Evolutionary conservation across 2,113 vertebrate genomes (phyloP), one percentile per base, ranked within the genome.

Genomic region (Percopsis transmontana): DNA sequence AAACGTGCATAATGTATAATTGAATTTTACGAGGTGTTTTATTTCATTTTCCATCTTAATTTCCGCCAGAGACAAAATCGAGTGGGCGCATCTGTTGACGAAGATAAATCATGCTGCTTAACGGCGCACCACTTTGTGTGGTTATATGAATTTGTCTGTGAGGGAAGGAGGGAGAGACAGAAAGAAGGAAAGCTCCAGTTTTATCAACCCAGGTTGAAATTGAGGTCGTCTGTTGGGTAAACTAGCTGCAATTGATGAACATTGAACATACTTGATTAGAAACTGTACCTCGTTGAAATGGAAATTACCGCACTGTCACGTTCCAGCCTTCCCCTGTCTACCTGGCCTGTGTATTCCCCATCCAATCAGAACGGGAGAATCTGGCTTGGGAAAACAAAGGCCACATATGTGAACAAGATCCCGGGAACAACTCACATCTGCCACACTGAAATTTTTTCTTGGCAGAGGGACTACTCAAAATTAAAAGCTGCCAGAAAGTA

Each of bases 21-120:
- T 85, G 83, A 87, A 87, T 87, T 77, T 78, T 73, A 66, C 45
- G 66, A 68, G 66, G 70, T 69, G 70, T 79, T 74, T 65, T 71
- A 41, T 67, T 78, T 64, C 72, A 52, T 68, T 63, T 33, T 2
- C 13, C 13, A 10, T 20, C 11, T 66, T 70, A 56, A 62, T 76
- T 69, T 62, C 41, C 6, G 1, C 45, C 38, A 42, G 18, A 21
- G 21, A 61, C 60, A 21, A 47, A 42, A 66, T 53, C 40, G 50
- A 55, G 33, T 39, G 39, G 6, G 58, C 45, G 20, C 39, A 41
- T 81, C 74, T 72, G 67, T 69, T 58, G 58, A 54, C 16, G 42
- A 51, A 81, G 81, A 83, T 85, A 72, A 78, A 71, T 45, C 4
- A 2, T 45, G 38, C 65, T 57, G 27, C 20, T 50, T 4, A 11